These are phyloP conservation scores for Mythimna pallens DNA, from an alignment of 2,888 invertebrate species.

Conservation along the genomic window DNA sequence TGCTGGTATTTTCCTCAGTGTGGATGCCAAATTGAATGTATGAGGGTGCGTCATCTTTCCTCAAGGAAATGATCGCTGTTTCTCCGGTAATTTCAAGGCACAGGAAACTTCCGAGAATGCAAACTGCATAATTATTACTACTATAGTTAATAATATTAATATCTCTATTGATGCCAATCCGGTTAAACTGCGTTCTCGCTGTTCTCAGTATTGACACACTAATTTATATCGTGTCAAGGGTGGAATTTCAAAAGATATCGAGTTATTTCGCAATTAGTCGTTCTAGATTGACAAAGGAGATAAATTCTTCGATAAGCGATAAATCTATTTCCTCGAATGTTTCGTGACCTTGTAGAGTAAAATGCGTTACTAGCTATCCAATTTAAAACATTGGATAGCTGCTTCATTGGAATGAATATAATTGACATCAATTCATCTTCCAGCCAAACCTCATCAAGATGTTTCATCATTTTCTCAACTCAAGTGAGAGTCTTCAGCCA, in stretches of 20 bases:
- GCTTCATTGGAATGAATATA: not conserved
- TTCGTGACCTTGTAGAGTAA: not conserved
- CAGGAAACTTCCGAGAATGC: constrained; percentile 51
- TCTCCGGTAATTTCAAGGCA: constrained; percentile 53
- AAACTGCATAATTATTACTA: constrained; percentile 35
- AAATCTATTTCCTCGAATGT: constrained; percentile 30
- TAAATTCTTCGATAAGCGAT: constrained; percentile 29
- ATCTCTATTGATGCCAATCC: constrained; percentile 9
- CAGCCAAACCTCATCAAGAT: not conserved
- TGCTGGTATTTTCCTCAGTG: constrained; percentile 55
- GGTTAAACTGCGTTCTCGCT: not conserved
- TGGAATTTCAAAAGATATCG: constrained; percentile 29
- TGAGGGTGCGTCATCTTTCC: constrained; percentile 60
- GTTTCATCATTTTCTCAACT: constrained; percentile 19
- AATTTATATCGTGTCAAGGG: constrained; percentile 37
- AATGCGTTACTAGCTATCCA: not conserved
- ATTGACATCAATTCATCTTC: not conserved
- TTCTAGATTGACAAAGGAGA: constrained; percentile 37
- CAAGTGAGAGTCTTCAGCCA: not conserved
- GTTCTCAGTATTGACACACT: constrained; percentile 24
- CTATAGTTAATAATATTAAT: constrained; percentile 23
- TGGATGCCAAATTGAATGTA: constrained; percentile 62
- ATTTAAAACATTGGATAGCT: not conserved
- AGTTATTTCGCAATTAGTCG: constrained; percentile 46
- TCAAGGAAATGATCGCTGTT: constrained; percentile 59